Evolutionary conservation across 2,797 vertebrate species (phyloP), one percentile per base, ranked within the genome.

Genomic region (Neoniphon sammara): DNA sequence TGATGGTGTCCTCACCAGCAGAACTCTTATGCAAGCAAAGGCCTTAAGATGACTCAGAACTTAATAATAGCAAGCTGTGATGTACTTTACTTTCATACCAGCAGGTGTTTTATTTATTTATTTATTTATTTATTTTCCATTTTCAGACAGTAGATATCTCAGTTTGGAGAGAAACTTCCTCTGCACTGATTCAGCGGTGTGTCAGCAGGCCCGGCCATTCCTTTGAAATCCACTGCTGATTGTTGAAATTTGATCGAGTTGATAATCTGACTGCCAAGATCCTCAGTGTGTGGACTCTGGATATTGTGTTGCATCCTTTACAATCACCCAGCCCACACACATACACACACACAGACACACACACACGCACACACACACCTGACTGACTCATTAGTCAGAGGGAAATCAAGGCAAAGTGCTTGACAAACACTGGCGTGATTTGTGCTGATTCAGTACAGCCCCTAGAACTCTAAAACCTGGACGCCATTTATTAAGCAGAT

Each of bases 401-500:
- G 50, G 64, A 84, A 81, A 74, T 76, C 65, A 36, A 78, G 53
- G 79, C 56, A 73, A 14, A 68, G 71, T 49, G 58, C 69, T 62
- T 79, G 74, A 86, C 73, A 84, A 90, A 85, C 80, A 53, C 82
- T 17, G 64, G 34, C 39, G 77, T 63, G 64, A 76, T 85, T 86
- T 84, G 65, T 84, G 87, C 84, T 86, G 87, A 91, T 88, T 87
- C 83, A 81, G 77, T 57, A 7, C 21, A 50, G 73, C 75, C 61
- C 59, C 54, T 20, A 73, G 75, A 87, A 68, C 69, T 55, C 47
- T 34, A 64, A 31, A 81, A 73, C 49, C 18, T 55, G 77, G 72
- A 80, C 77, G 72, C 60, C 75, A 67, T 89, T 86, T 85, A 83
- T 90, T 86, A 83, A 75, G 83, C 88, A 78, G 81, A 74, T 91